Percentiles rank a stretch among this genome's conserved stretches.
Evolutionary conservation across 2,113 vertebrate genomes (phyloP).

Genomic region (Numenius arquata): DNA sequence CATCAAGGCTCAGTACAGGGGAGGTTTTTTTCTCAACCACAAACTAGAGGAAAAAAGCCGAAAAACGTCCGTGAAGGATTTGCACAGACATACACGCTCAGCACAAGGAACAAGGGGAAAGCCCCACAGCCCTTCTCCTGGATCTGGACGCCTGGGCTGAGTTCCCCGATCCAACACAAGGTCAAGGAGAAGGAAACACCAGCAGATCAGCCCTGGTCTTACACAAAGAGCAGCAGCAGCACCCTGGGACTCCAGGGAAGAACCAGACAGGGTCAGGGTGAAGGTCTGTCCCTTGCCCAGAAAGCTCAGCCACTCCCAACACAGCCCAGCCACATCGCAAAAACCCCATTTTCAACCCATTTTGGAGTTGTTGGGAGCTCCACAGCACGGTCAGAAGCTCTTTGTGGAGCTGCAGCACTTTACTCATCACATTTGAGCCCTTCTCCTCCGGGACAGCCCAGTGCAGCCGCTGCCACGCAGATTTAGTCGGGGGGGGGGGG

Average conservation of each 20-base stretch:
- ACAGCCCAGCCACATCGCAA: neutral
- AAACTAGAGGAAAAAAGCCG: neutral
- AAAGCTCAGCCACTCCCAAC: neutral
- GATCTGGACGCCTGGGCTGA: neutral
- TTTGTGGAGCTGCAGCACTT: neutral
- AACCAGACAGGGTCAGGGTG: neutral
- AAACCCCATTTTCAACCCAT: neutral
- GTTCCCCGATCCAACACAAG: accelerated
- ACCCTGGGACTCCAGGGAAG: neutral
- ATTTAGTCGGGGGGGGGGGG: neutral
- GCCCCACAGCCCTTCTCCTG: neutral
- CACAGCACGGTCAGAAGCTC: neutral
- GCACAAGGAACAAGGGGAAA: accelerated
- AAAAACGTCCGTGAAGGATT: accelerated
- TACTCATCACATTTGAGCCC: neutral
- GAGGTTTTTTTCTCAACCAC: neutral
- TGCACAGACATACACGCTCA: accelerated
- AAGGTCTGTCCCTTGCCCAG: neutral
- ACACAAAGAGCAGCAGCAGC: neutral
- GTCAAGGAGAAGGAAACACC: neutral
- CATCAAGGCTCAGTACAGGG: accelerated
- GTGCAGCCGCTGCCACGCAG: accelerated
- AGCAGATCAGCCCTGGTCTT: neutral
- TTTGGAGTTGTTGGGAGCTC: neutral
- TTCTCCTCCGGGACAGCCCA: neutral